Conservation (phyloP, 2,113 vertebrate species). For the Suncus etruscus region DNA sequence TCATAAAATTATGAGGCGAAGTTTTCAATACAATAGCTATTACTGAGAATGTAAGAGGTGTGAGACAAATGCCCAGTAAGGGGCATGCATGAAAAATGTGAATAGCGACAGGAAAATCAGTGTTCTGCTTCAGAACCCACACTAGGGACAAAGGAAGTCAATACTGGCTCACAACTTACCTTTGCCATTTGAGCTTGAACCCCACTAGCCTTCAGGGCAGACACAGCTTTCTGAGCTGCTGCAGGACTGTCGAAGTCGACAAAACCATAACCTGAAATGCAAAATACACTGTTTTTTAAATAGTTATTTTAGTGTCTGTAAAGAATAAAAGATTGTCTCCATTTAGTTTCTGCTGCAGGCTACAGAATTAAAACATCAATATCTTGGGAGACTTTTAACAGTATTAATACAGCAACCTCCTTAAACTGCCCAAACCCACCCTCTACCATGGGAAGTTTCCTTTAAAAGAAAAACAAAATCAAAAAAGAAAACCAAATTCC, state of each 20-base stretch:
- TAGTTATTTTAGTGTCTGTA: not conserved
- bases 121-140: not conserved
- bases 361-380: not conserved
- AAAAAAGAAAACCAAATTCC: not conserved
- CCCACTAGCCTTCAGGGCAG: constrained; percentile 95
- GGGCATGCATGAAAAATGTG: fast-evolving
- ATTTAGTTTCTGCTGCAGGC: not conserved
- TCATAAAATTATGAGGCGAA: not conserved
- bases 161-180: constrained; percentile 87
- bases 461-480: not conserved
- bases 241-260: constrained; percentile 98
- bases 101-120: not conserved
- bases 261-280: constrained; percentile 96
- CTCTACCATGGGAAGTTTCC: not conserved
- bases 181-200: constrained; percentile 99
- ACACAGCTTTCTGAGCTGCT: constrained; percentile 98
- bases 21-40: not conserved
- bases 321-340: not conserved
- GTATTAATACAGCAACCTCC: fast-evolving
- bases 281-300: constrained; percentile 65
- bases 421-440: not conserved
- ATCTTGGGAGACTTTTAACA: fast-evolving
- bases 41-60: not conserved
- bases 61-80: not conserved
- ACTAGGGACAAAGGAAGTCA: not conserved